These are phyloP conservation scores for Dromas ardeola DNA, from an alignment of 2,113 vertebrate species.

Conservation along the genomic window DNA sequence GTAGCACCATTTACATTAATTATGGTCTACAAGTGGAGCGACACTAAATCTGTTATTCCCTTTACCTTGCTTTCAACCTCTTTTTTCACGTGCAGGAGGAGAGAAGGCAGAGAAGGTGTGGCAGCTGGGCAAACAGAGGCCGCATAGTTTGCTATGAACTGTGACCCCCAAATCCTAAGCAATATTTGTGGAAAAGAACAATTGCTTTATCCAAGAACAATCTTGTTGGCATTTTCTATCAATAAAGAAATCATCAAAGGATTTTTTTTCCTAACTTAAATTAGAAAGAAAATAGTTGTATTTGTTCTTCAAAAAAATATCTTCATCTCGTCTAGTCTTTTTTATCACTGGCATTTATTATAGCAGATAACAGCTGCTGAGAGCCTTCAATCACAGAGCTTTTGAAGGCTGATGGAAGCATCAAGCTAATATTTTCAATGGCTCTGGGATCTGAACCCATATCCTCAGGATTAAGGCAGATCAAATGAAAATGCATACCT, in stretches of 20 bases:
- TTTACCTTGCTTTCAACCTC: slow-evolving; percentile 1
- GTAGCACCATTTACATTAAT: neutral
- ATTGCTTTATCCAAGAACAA: neutral
- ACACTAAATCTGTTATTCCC: neutral
- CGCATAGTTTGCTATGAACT: slow-evolving; percentile 14
- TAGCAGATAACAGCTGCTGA: slow-evolving; percentile 45
- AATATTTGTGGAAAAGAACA: slow-evolving; percentile 13
- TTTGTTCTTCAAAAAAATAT: neutral
- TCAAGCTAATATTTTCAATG: slow-evolving; percentile 39
- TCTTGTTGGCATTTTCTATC: neutral
- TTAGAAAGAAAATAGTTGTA: neutral
- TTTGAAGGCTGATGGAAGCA: slow-evolving; percentile 22
- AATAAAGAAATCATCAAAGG: neutral
- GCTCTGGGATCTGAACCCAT: slow-evolving; percentile 24
- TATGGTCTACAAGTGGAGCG: neutral
- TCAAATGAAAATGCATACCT: slow-evolving; percentile 43
- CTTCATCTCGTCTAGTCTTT: neutral
- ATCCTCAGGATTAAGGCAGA: slow-evolving; percentile 66
- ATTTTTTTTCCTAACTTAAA: neutral
- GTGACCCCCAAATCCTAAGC: neutral
- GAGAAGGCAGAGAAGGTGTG: neutral
- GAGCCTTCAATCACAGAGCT: slow-evolving; percentile 7
- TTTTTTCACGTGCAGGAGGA: neutral
- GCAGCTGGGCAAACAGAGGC: slow-evolving; percentile 45
- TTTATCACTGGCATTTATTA: slow-evolving; percentile 26